Percentiles rank a stretch among this genome's conserved stretches.
Evolutionary conservation across 2,888 invertebrate species (phyloP).

Genomic region (Hipparchia sbordonii): DNA sequence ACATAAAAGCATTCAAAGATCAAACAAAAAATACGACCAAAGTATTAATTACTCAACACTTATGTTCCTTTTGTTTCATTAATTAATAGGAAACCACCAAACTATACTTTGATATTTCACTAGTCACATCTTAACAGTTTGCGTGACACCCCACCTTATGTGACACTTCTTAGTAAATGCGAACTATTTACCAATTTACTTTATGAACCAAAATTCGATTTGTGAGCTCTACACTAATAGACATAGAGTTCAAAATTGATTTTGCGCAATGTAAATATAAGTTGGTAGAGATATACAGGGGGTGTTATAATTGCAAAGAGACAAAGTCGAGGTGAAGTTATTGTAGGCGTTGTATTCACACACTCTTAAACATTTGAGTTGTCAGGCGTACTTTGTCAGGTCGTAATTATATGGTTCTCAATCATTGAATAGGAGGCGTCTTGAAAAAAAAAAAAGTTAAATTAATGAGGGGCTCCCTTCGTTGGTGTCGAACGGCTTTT

Average conservation of each 20-base stretch:
- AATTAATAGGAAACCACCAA: constrained; percentile 39
- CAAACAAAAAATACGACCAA: background rate
- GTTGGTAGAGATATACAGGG: constrained; percentile 64
- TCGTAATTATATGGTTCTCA: constrained; percentile 69
- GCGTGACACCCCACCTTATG: constrained; percentile 46
- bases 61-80: constrained; percentile 33
- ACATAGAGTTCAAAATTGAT: constrained; percentile 28
- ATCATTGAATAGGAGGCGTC: constrained; percentile 68
- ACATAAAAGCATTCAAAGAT: background rate
- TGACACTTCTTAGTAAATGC: constrained; percentile 54
- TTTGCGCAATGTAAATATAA: constrained; percentile 41
- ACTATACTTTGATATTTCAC: constrained; percentile 38
- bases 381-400: constrained; percentile 71
- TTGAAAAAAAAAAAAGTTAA: constrained; percentile 48
- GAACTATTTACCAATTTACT: constrained; percentile 37
- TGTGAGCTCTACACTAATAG: background rate
- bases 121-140: constrained; percentile 45
- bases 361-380: constrained; percentile 75
- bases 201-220: background rate
- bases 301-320: constrained; percentile 80
- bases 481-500: constrained; percentile 34
- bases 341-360: constrained; percentile 75
- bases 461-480: constrained; percentile 47
- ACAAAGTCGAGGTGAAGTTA: constrained; percentile 79
- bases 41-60: constrained; percentile 31